Conservation (phyloP, 2,888 invertebrate genomes). For the Eurois occulta region DNA sequence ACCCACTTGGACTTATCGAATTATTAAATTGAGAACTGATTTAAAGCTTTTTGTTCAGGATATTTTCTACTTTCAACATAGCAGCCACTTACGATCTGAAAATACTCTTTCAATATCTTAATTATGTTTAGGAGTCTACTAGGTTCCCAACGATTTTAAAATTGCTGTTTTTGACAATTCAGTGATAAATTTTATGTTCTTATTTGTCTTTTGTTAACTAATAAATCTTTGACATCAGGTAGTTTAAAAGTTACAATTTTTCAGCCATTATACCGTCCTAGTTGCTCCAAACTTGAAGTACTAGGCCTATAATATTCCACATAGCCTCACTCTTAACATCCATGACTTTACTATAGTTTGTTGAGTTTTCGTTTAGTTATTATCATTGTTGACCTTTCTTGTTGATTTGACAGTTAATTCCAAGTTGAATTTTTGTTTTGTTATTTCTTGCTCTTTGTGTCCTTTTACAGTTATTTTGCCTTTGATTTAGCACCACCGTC, state of each 20-base stretch:
- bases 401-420: conserved; percentile 56
- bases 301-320: background rate
- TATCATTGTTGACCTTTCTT: conserved; percentile 24
- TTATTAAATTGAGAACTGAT: background rate
- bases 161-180: background rate
- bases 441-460: conserved; percentile 8
- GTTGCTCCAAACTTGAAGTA: background rate
- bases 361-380: conserved; percentile 44
- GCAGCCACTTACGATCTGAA: background rate
- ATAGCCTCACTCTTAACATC: background rate
- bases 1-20: background rate
- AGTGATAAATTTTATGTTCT: background rate
- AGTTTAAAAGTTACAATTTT: background rate
- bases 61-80: background rate
- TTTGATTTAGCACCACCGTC: background rate
- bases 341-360: conserved; percentile 1
- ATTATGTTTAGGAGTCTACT: background rate
- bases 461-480: background rate
- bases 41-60: background rate
- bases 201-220: background rate
- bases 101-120: background rate
- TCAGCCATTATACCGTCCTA: background rate
- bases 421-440: conserved; percentile 49
- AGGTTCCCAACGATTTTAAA: conserved; percentile 4
- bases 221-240: background rate